Evolutionary conservation across 2,113 vertebrate species (phyloP).

Genomic region (Mirza zaza): DNA sequence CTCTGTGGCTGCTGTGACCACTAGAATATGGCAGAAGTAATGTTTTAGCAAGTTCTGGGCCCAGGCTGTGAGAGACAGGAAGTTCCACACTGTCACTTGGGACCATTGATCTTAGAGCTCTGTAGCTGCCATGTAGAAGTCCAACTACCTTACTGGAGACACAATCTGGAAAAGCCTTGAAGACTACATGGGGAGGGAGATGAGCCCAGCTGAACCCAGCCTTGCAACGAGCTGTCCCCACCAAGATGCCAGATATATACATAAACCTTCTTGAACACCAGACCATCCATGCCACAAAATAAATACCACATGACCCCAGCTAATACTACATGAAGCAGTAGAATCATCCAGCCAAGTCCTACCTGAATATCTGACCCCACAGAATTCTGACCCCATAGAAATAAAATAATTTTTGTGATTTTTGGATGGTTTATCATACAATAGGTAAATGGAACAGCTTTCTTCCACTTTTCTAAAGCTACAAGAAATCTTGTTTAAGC

Average conservation of each 20-base stretch:
- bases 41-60: background rate
- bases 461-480: constrained; percentile 15
- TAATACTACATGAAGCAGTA: background rate
- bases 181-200: background rate
- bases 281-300: background rate
- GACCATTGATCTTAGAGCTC: background rate
- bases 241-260: background rate
- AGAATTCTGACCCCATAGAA: background rate
- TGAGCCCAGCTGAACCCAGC: background rate
- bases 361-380: background rate
- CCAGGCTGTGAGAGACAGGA: background rate
- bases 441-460: background rate
- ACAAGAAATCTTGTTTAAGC: background rate
- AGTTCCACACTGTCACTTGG: background rate
- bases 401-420: background rate
- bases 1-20: background rate
- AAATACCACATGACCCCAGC: background rate
- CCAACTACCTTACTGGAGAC: background rate
- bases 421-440: background rate
- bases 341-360: background rate
- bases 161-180: background rate
- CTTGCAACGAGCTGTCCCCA: background rate
- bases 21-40: background rate
- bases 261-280: background rate
- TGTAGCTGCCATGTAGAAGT: background rate